A percentile compares a stretch with the other conserved stretches of the same genome.
These are phyloP conservation scores for Marasmarcha lunaedactyla DNA, from an alignment of 2,888 invertebrate species.

Conservation along the genomic window DNA sequence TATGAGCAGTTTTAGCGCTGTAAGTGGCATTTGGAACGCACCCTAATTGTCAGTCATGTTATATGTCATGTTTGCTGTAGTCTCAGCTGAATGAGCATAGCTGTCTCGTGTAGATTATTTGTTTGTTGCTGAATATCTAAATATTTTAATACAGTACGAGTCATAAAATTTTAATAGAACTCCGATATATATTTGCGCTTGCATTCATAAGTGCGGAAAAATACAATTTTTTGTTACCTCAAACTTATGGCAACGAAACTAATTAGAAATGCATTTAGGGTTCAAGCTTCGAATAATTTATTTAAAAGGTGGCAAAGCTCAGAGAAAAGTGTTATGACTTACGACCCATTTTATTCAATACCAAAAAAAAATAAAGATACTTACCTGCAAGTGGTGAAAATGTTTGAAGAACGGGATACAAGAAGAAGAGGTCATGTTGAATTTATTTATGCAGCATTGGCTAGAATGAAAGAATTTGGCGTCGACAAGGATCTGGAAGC, in stretches of 20 bases:
- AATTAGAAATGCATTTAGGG: constrained; percentile 32
- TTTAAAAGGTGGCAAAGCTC: constrained; percentile 44
- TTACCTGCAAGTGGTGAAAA: constrained; percentile 79
- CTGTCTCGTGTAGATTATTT: too few relatives aligned
- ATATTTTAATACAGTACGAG: too few relatives aligned
- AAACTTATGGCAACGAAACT: constrained; percentile 38
- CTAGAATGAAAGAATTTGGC: constrained; percentile 89
- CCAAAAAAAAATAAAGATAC: constrained; percentile 74
- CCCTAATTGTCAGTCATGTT: too few relatives aligned
- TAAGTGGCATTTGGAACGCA: too few relatives aligned
- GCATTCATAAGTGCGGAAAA: too few relatives aligned
- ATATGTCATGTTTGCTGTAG: too few relatives aligned
- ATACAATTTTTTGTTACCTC: too few relatives aligned
- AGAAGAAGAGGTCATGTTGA: constrained; percentile 90
- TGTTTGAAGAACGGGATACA: constrained; percentile 77
- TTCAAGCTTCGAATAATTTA: constrained; percentile 27
- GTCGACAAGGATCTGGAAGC: constrained; percentile 88
- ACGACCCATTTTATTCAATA: constrained; percentile 58
- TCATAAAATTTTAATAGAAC: too few relatives aligned
- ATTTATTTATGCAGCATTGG: constrained; percentile 92
- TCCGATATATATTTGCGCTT: too few relatives aligned
- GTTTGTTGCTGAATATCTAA: too few relatives aligned
- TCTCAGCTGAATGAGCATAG: too few relatives aligned
- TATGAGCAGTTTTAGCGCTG: too few relatives aligned
- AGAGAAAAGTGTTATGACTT: constrained; percentile 39